Evolutionary conservation across 35 echinoderm and acorn worm genomes (phyloP).

Genomic region (Strongylocentrotus purpuratus): DNA sequence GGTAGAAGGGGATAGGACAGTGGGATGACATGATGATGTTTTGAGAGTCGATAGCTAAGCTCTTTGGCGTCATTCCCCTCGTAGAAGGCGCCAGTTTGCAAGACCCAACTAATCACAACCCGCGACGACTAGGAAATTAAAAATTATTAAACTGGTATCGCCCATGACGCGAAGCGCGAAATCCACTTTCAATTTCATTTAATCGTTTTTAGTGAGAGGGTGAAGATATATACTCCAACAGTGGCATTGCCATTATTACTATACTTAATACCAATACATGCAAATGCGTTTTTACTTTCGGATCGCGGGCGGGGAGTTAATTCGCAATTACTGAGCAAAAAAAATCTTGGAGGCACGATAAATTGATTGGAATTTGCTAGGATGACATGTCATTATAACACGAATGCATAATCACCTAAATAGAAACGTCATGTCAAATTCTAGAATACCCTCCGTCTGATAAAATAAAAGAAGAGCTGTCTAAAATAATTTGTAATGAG

Average conservation of each 20-base stretch:
- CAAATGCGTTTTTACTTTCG: background rate
- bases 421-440: background rate
- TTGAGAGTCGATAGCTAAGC: slow-evolving; percentile 21
- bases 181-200: slow-evolving; percentile 43
- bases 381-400: slow-evolving; percentile 12
- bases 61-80: background rate
- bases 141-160: slow-evolving; percentile 42
- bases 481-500: slow-evolving; percentile 8
- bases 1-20: background rate
- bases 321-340: background rate
- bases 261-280: background rate
- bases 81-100: background rate
- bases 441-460: background rate
- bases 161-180: slow-evolving; percentile 32
- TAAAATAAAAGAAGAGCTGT: background rate
- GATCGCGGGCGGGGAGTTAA: background rate
- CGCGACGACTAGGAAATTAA: slow-evolving; percentile 48
- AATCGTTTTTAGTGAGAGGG: background rate
- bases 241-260: slow-evolving; percentile 25
- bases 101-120: background rate
- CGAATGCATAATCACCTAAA: background rate
- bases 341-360: background rate
- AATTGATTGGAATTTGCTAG: background rate
- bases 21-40: background rate
- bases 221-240: background rate